A percentile compares a stretch with the other conserved stretches of the same genome.
Conservation (phyloP, 2,888 invertebrate genomes). For the Lutraria lutraria region DNA sequence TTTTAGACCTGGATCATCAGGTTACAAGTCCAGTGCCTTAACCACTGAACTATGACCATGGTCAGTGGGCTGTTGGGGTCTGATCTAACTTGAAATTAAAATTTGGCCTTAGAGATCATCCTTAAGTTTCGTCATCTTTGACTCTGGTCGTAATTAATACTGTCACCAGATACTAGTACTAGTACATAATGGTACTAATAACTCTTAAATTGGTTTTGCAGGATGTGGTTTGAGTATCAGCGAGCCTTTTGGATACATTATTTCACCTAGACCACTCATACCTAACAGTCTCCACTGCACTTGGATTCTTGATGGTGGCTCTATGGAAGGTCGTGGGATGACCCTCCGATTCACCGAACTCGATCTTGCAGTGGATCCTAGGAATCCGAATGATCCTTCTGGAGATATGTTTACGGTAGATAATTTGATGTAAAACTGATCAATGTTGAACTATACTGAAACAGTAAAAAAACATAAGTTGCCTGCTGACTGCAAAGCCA, state of each 20-base stretch:
- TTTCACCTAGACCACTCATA: constrained; percentile 37
- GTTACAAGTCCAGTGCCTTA: too few relatives aligned
- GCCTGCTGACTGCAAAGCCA: too few relatives aligned
- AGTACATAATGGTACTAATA: too few relatives aligned
- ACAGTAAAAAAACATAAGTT: too few relatives aligned
- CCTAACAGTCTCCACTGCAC: constrained; percentile 46
- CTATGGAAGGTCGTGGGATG: constrained; percentile 35
- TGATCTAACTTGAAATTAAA: not conserved
- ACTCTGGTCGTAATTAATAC: too few relatives aligned
- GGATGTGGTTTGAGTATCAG: constrained; percentile 45
- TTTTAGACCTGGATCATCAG: too few relatives aligned
- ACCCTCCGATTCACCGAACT: constrained; percentile 23
- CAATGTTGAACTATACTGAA: not conserved
- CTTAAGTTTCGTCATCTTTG: not conserved
- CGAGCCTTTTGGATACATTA: constrained; percentile 29
- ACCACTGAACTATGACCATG: too few relatives aligned
- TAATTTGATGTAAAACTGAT: not conserved
- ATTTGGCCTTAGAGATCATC: not conserved
- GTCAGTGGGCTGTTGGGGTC: too few relatives aligned
- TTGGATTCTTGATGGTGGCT: constrained; percentile 41
- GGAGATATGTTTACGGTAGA: constrained; percentile 33
- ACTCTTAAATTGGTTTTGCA: not conserved
- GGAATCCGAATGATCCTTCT: not conserved
- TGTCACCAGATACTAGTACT: too few relatives aligned
- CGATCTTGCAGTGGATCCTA: constrained; percentile 23